phyloP scores from a whole-genome alignment of 1,140 invertebrate species.

The Pseudomyrmex pallidus region DNA sequence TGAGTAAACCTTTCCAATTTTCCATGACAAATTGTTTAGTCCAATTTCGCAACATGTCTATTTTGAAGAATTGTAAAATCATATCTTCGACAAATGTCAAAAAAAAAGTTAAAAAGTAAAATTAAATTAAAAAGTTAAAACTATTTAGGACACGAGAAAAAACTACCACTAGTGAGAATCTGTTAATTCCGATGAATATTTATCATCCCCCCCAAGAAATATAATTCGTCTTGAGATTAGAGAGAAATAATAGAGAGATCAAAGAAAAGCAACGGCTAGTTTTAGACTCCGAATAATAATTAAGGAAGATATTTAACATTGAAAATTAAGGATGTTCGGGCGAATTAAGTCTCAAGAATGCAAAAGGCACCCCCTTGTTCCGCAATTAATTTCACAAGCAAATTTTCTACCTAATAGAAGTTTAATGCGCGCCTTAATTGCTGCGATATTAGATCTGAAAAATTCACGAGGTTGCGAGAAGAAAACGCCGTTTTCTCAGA shows the following conservation, averaged over 20 bases:
- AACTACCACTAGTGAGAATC: too few relatives aligned
- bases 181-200: not conserved
- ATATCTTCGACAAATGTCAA: not conserved
- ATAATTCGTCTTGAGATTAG: too few relatives aligned
- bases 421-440: slow-evolving; percentile 25
- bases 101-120: not conserved
- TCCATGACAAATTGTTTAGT: not conserved
- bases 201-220: not conserved
- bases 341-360: slow-evolving; percentile 5
- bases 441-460: slow-evolving; percentile 20
- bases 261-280: not conserved
- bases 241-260: not conserved
- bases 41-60: not conserved
- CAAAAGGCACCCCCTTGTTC: not conserved
- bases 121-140: not conserved
- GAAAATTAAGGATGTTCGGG: slow-evolving; percentile 1
- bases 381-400: slow-evolving; percentile 17
- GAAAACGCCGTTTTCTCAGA: not conserved
- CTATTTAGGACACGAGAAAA: too few relatives aligned
- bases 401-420: not conserved
- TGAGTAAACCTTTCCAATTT: not conserved
- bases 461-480: not conserved
- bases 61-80: not conserved
- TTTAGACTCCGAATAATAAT: slow-evolving; percentile 12
- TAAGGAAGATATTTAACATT: not conserved